A percentile compares a stretch with the other conserved stretches of the same genome.
phyloP scores from a whole-genome alignment of 2,797 vertebrate species.

The Pitangus sulphuratus region DNA sequence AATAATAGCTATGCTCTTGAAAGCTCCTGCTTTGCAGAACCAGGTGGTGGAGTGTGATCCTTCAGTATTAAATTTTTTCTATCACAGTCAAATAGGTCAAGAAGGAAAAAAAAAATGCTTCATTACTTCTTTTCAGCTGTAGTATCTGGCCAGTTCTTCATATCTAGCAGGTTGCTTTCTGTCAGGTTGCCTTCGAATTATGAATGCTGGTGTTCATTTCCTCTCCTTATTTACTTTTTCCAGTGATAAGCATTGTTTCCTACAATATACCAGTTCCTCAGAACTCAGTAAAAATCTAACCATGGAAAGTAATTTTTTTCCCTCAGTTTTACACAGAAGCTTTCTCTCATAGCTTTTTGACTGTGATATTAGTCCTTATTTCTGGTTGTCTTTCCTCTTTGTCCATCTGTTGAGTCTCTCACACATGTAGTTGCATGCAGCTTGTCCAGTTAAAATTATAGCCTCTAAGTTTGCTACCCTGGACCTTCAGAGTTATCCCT shows the following conservation, averaged over 20 bases:
- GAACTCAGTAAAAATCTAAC: not conserved
- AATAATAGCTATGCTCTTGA: conserved; percentile 23
- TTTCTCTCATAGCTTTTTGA: not conserved
- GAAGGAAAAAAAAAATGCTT: not conserved
- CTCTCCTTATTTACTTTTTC: not conserved
- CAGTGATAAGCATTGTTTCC: not conserved
- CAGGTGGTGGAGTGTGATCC: not conserved
- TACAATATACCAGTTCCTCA: not conserved
- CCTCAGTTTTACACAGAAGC: not conserved
- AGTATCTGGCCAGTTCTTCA: not conserved
- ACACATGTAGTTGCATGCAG: not conserved
- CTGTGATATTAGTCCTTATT: not conserved
- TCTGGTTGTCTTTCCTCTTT: not conserved
- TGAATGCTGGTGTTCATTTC: not conserved
- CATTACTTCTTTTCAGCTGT: not conserved
- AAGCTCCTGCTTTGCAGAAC: not conserved
- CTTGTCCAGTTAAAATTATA: not conserved
- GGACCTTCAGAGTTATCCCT: not conserved
- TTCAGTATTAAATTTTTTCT: not conserved
- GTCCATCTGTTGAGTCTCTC: not conserved
- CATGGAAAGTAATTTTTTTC: not conserved
- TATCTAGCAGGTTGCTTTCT: not conserved
- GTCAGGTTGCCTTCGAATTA: not conserved
- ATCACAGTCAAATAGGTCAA: not conserved
- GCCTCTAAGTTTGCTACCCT: not conserved